Conservation (phyloP, 1,140 invertebrate species). For the Thaumatotibia leucotreta region DNA sequence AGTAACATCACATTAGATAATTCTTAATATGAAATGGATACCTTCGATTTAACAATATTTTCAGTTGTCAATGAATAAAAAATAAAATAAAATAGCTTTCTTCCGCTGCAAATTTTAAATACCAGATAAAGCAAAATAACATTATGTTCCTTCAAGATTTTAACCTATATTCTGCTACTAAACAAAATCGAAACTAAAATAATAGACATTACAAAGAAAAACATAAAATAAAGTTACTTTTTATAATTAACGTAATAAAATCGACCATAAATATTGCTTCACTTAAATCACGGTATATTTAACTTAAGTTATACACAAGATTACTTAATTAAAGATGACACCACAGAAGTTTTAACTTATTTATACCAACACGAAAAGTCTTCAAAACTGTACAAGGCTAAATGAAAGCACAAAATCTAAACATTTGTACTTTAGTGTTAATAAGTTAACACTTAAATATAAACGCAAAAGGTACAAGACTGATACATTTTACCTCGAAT, state of each 20-base stretch:
- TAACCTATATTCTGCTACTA: not conserved
- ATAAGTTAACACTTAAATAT: not conserved
- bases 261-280: conserved; percentile 31
- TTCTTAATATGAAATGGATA: not conserved
- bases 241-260: conserved; percentile 26
- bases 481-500: not conserved
- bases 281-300: conserved; percentile 17
- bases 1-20: not conserved
- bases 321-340: conserved; percentile 3
- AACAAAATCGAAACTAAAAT: conserved; percentile 13
- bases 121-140: not conserved
- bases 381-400: not conserved
- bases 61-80: not conserved
- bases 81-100: not conserved
- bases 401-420: not conserved
- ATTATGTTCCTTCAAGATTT: not conserved
- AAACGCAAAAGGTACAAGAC: not conserved
- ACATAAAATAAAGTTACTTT: conserved; percentile 23
- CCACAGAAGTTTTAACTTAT: not conserved
- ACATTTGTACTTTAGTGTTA: not conserved
- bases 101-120: not conserved
- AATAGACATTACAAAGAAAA: conserved; percentile 25
- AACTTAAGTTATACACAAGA: not conserved
- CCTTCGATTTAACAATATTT: not conserved
- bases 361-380: not conserved